Percentiles rank a stretch among this genome's conserved stretches.
Conservation (phyloP, 1,140 invertebrate genomes). For the Heterodera schachtii region DNA sequence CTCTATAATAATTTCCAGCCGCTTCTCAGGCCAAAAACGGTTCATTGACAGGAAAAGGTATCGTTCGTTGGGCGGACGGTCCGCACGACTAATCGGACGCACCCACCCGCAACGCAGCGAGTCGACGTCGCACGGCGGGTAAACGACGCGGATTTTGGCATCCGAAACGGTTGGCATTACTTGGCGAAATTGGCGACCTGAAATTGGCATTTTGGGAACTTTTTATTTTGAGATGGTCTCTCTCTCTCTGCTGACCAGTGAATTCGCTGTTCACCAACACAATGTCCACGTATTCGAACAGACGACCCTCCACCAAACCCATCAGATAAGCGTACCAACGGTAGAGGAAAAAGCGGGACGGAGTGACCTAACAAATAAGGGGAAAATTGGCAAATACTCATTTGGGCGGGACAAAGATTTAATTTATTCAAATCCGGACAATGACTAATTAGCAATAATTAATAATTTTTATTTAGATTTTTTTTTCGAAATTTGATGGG, state of each 20-base stretch:
- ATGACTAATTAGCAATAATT: too few relatives aligned
- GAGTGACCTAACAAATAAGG: slow-evolving; percentile 39
- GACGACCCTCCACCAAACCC: slow-evolving; percentile 56
- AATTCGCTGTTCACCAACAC: slow-evolving; percentile 65
- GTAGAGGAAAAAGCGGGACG: slow-evolving; percentile 64
- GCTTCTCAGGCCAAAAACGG: slow-evolving; percentile 65
- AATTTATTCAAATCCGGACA: too few relatives aligned
- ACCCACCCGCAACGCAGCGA: slow-evolving; percentile 38
- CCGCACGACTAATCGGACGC: slow-evolving; percentile 45
- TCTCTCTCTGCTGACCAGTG: slow-evolving; percentile 48
- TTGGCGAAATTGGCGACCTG: slow-evolving; percentile 53
- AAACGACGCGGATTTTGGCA: slow-evolving; percentile 60
- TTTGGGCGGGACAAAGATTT: too few relatives aligned
- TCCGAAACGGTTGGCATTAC: slow-evolving; percentile 59
- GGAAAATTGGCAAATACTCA: too few relatives aligned
- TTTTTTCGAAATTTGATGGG: neutral
- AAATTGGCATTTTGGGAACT: slow-evolving; percentile 29
- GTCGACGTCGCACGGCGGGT: slow-evolving; percentile 64
- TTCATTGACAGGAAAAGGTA: slow-evolving; percentile 65
- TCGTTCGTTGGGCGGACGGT: slow-evolving; percentile 46
- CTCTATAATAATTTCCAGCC: slow-evolving; percentile 64
- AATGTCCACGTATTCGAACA: slow-evolving; percentile 57
- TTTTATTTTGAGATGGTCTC: neutral
- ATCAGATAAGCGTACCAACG: slow-evolving; percentile 63
- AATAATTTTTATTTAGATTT: too few relatives aligned